A percentile compares a stretch with the other conserved stretches of the same genome.
phyloP scores from a whole-genome alignment of 2,888 invertebrate species.

The Globia sparganii region DNA sequence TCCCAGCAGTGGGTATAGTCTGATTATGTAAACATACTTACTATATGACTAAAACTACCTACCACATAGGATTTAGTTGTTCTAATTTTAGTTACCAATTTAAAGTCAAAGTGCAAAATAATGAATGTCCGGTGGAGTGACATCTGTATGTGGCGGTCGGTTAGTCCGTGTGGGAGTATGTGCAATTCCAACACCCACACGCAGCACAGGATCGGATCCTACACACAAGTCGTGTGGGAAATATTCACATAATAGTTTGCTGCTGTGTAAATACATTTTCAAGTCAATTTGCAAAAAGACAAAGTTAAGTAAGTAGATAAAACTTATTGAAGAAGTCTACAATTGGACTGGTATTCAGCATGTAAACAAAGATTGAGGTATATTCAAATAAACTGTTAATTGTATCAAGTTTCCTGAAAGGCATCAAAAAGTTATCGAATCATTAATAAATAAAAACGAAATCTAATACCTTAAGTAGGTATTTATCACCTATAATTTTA shows the following conservation, averaged over 20 bases:
- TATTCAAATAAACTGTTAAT: neutral
- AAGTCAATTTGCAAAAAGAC: neutral
- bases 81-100: constrained; percentile 36
- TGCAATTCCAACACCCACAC: constrained; percentile 36
- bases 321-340: too few species aligned
- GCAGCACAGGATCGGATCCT: constrained; percentile 42
- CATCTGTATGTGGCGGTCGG: constrained; percentile 35
- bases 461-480: too few species aligned
- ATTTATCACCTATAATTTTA: too few species aligned
- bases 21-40: neutral
- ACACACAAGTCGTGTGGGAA: neutral
- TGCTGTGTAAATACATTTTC: neutral
- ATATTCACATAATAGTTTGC: neutral
- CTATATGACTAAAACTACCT: neutral
- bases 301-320: neutral
- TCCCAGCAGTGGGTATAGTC: neutral
- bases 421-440: neutral
- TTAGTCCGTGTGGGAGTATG: constrained; percentile 39
- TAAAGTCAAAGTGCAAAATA: constrained; percentile 60
- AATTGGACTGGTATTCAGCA: too few species aligned
- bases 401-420: neutral
- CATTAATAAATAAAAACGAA: neutral
- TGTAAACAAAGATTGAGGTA: too few species aligned
- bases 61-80: constrained; percentile 4
- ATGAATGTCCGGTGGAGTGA: constrained; percentile 62